Evolutionary conservation across 1,140 invertebrate species (phyloP), one percentile per base, ranked within the genome.

Genomic region (Drosophila dunni): DNA sequence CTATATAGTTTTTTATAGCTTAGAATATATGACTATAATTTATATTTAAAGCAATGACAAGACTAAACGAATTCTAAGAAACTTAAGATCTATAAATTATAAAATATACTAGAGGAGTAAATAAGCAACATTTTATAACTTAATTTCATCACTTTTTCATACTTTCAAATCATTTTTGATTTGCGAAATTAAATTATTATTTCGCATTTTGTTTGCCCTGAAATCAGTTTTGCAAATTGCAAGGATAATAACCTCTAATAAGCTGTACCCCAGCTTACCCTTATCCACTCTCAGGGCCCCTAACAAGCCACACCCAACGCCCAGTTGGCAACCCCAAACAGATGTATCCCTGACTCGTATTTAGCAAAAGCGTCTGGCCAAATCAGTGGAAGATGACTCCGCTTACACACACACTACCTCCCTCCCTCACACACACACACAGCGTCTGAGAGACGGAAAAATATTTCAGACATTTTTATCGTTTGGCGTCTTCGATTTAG

Each of bases 401-500:
- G 56, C 67, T 74, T 38, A 62, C n/a, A 69, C 29, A 61, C 56
- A 70, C 33, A 50, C 17, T 2, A 1, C 24, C 24, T 29, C 24
- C 1, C 24, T 3, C 24, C 13, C 20, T 7, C n/a, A 15, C 20
- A 51, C 20, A 38, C n/a, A 44, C n/a, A 44, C 48, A 8, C n/a
- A 40, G 11, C 44, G 8, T 54, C 29, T 48, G 53, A 36, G 40
- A 74, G 34, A 70, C 20, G 44, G 36, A 75, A 50, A 81, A 83
- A 77, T 90, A 90, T 90, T 89, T 88, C 79, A 91, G 90, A 89
- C 86, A 91, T 91, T 91, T 91, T 91, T 91, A 91, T 91, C 86
- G 83, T 78, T 91, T 78, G 80, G 73, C 79, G 81, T 89, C 83
- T 91, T 91, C 90, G 90, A 91, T 91, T 90, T 89, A 79, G 64